Percentiles rank a stretch among this genome's conserved stretches.
phyloP scores from a whole-genome alignment of 2,113 vertebrate genomes.

The Apistogramma diplotaenia region DNA sequence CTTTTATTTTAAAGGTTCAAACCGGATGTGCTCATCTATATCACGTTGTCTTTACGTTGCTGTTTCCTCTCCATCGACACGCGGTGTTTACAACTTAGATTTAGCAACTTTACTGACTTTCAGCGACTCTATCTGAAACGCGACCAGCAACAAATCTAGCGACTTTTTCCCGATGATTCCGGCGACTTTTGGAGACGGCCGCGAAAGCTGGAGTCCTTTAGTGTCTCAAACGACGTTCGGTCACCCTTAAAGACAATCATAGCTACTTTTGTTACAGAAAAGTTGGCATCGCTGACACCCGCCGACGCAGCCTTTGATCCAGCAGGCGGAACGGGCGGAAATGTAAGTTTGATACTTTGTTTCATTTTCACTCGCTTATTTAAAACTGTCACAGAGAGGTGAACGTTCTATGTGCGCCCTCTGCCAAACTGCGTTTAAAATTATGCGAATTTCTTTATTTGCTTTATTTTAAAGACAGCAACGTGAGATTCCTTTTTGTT shows the following conservation, averaged over 20 bases:
- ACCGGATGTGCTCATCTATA: not conserved
- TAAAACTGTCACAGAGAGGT: not conserved
- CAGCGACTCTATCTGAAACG: too few species aligned
- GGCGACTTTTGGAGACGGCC: too few species aligned
- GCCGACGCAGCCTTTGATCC: not conserved
- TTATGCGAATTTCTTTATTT: not conserved
- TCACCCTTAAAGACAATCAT: too few species aligned
- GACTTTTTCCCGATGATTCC: too few species aligned
- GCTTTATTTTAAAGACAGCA: not conserved
- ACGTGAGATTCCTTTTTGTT: rapidly evolving
- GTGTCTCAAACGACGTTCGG: too few species aligned
- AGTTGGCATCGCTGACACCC: not conserved
- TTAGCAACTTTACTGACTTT: too few species aligned
- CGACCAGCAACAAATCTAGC: too few species aligned
- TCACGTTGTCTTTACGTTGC: rapidly evolving
- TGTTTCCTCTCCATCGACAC: not conserved
- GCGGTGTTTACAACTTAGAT: too few species aligned
- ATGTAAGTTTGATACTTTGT: slow-evolving; percentile 29
- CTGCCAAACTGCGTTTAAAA: not conserved
- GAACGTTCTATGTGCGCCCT: not conserved
- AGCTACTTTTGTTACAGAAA: too few species aligned
- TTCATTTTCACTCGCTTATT: not conserved
- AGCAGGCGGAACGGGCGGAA: not conserved
- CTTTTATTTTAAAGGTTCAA: slow-evolving; percentile 13
- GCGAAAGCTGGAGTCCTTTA: too few species aligned